phyloP scores from a whole-genome alignment of 2,888 invertebrate genomes.

The Hermodice carunculata region DNA sequence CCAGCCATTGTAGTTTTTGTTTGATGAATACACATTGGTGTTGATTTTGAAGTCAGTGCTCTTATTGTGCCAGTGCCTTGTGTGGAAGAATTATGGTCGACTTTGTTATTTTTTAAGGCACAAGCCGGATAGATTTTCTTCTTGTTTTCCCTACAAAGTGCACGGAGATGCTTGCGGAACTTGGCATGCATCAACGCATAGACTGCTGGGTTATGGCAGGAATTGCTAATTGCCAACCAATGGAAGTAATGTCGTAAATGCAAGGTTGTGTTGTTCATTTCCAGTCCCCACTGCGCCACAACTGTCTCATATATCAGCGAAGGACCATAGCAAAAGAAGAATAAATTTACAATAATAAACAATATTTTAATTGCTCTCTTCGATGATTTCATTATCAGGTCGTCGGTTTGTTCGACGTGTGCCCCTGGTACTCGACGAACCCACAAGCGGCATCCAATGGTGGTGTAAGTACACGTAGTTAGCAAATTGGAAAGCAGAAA shows the following conservation, averaged over 20 bases:
- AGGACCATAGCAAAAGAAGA: slow-evolving; percentile 50
- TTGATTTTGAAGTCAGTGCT: too few species aligned
- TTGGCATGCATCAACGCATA: slow-evolving; percentile 56
- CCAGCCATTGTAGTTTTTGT: too few species aligned
- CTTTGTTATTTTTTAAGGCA: too few species aligned
- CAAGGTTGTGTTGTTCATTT: slow-evolving; percentile 24
- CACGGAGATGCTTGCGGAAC: slow-evolving; percentile 48
- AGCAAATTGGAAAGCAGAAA: slow-evolving; percentile 46
- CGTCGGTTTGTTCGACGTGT: slow-evolving; percentile 24
- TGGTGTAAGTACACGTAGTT: slow-evolving; percentile 46
- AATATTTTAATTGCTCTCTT: slow-evolving; percentile 54
- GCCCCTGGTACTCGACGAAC: slow-evolving; percentile 25
- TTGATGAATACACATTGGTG: too few species aligned
- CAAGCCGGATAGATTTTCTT: too few species aligned
- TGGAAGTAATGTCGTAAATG: slow-evolving; percentile 42
- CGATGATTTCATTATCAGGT: slow-evolving; percentile 42
- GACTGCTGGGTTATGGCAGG: slow-evolving; percentile 52
- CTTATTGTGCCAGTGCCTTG: too few species aligned
- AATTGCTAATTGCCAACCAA: slow-evolving; percentile 47
- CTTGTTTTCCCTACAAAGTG: too few species aligned
- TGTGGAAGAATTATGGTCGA: too few species aligned
- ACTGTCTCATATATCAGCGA: slow-evolving; percentile 44
- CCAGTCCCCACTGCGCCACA: slow-evolving; percentile 29
- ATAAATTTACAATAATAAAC: slow-evolving; percentile 48
- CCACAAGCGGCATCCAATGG: slow-evolving; percentile 52